A percentile compares a stretch with the other conserved stretches of the same genome.
phyloP scores from a whole-genome alignment of 2,888 invertebrate species.

The Parapristionchus giblindavisi region DNA sequence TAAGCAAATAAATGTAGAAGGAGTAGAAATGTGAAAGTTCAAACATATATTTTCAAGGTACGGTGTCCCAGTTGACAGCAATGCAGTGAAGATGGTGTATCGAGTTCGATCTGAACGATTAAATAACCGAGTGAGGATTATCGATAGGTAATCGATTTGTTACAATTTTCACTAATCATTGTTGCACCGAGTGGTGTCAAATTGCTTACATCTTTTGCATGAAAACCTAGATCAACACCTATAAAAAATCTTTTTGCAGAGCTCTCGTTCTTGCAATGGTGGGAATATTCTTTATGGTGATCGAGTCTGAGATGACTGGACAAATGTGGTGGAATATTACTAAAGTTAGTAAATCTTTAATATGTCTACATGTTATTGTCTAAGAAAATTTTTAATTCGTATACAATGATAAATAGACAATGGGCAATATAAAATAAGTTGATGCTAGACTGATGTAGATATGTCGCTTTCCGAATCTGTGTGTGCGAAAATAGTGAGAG shows the following conservation, averaged over 20 bases:
- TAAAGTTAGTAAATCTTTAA: conserved; percentile 52
- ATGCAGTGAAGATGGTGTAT: conserved; percentile 67
- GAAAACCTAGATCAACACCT: too few species aligned
- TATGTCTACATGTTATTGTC: too few species aligned
- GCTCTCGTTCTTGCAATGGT: conserved; percentile 54
- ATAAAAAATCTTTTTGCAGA: conserved; percentile 37
- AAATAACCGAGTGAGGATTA: conserved; percentile 53
- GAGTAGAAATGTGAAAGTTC: too few species aligned
- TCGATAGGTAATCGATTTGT: conserved; percentile 55
- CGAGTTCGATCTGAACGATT: conserved; percentile 64
- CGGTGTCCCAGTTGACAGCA: conserved; percentile 65
- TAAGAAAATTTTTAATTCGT: too few species aligned
- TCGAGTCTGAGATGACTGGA: conserved; percentile 66
- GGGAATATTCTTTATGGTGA: conserved; percentile 64
- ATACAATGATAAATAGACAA: too few species aligned
- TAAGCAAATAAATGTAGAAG: not conserved
- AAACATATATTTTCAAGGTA: too few species aligned
- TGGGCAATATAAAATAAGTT: not conserved
- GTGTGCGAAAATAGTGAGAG: not conserved
- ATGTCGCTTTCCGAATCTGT: not conserved
- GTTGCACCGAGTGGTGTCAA: conserved; percentile 1
- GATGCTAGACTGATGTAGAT: not conserved
- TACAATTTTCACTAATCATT: not conserved
- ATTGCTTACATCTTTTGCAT: conserved; percentile 27
- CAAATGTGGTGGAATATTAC: conserved; percentile 57